Conservation (phyloP, 2,797 vertebrate genomes). For the Acanthis flammea region DNA sequence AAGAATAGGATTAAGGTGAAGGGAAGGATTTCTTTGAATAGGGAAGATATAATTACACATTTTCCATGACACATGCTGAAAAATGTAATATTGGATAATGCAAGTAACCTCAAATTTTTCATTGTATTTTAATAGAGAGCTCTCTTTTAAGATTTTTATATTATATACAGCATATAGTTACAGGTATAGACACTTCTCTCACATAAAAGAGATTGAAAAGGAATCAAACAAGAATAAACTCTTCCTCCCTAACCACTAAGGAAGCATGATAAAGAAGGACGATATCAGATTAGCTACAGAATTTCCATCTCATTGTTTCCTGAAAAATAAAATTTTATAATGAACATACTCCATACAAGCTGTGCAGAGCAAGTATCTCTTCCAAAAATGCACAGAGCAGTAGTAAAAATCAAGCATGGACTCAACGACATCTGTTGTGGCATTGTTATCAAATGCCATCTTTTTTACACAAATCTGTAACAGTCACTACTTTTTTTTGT, state of each 20-base stretch:
- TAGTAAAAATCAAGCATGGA: constrained; percentile 78
- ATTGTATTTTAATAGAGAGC: constrained; percentile 55
- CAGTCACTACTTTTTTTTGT: constrained; percentile 74
- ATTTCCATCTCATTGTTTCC: constrained; percentile 78
- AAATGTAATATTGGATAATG: constrained; percentile 62
- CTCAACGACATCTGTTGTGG: constrained; percentile 79
- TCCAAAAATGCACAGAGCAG: constrained; percentile 79
- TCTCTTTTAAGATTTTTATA: constrained; percentile 51
- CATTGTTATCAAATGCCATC: constrained; percentile 81
- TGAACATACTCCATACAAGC: constrained; percentile 74
- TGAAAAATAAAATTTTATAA: constrained; percentile 79
- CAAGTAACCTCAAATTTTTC: constrained; percentile 50
- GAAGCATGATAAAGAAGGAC: constrained; percentile 64
- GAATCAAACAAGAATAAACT: constrained; percentile 68
- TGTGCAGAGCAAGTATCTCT: constrained; percentile 71
- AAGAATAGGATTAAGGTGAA: constrained; percentile 64
- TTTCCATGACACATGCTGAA: constrained; percentile 40
- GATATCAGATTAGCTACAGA: constrained; percentile 72
- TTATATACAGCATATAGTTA: constrained; percentile 8
- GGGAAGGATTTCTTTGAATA: constrained; percentile 43
- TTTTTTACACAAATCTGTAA: constrained; percentile 78
- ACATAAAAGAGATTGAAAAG: constrained; percentile 50
- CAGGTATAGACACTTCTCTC: constrained; percentile 21
- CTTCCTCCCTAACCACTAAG: constrained; percentile 62
- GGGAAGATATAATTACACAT: constrained; percentile 50